Base-by-base conservation (phyloP, 2,113 vertebrate species). In the Clupea harengus region DNA sequence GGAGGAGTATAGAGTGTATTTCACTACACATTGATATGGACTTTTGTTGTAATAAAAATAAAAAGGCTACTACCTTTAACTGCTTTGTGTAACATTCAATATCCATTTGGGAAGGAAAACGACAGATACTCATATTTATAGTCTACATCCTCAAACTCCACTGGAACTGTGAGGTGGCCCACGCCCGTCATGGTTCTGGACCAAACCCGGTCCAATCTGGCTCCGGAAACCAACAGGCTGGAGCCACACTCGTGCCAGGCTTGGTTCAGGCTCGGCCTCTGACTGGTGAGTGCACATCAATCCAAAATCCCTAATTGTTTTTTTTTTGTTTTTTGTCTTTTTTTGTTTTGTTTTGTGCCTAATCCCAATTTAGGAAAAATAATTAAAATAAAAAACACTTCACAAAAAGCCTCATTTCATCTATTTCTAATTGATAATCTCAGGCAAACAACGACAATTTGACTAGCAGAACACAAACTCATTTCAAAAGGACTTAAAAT, bases 81-180 rank as follows among this genome's bases (percentile, higher is more conserved):
- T 94, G 92, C 90, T 90, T 92, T 92, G 87, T 87, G 89, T 92
- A 92, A 94, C 92, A 94, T 93, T 94, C 93, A 92, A 90, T 89
- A 93, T 92, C 90, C 86, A 92, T 92, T 86, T 85, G 86, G 90
- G 88, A 78, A 83, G 89, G 88, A 78, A 83, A 81, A 85, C 52
- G 46, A 85, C 81, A 87, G 25, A 39, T 47, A 87, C 47, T 25
- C 7, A 28, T 67, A 67, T 67, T 67, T 28, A 67, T 28, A 67
- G n/a, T 67, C n/a, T 8, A 67, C 64, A 67, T 67, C 64, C 9
- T 28, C 72, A 78, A 32, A 39, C 72, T 39, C 11, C 72, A 39
- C 72, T 78, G 32, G 28, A 17, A 78, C 72, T 39, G 28, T 20
- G 9, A 67, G 64, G 8, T 0, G 64, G 10, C 7, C 64, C 64